Percentiles rank a stretch among this genome's conserved stretches.
phyloP scores from a whole-genome alignment of 2,113 vertebrate species.

The Siniperca knerii region DNA sequence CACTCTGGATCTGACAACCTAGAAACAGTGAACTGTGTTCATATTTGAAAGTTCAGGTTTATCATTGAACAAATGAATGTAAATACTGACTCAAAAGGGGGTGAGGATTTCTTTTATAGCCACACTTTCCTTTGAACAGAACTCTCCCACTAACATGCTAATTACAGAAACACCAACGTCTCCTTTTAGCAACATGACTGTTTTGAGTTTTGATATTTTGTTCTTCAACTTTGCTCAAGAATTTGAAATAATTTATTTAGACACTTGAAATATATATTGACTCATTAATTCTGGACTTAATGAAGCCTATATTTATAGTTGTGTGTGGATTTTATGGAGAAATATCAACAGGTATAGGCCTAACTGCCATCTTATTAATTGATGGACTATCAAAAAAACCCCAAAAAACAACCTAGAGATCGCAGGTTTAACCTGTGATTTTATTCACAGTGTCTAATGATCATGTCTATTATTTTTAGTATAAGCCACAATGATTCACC shows the following conservation, averaged over 20 bases:
- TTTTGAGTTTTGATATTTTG: constrained; percentile 7
- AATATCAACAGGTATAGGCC: neutral
- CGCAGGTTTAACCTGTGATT: neutral
- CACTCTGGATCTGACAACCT: neutral
- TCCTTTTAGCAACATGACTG: too few species aligned
- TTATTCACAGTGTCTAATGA: neutral
- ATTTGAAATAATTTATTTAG: neutral
- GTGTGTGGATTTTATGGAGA: neutral
- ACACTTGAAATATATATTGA: neutral
- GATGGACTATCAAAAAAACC: neutral
- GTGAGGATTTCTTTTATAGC: neutral
- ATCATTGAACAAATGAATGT: neutral
- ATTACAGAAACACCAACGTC: constrained; percentile 1
- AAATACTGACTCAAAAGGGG: neutral
- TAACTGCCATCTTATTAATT: neutral
- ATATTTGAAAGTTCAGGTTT: neutral
- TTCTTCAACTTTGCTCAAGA: neutral
- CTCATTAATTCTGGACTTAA: neutral
- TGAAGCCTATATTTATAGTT: too few species aligned
- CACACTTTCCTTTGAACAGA: neutral
- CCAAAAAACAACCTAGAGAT: neutral
- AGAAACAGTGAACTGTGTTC: neutral
- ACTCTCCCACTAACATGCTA: constrained; percentile 21
- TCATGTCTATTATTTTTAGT: neutral
- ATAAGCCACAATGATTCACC: neutral